Evolutionary conservation across 2,888 invertebrate species (phyloP).

Genomic region (Cryptus viduatorius): DNA sequence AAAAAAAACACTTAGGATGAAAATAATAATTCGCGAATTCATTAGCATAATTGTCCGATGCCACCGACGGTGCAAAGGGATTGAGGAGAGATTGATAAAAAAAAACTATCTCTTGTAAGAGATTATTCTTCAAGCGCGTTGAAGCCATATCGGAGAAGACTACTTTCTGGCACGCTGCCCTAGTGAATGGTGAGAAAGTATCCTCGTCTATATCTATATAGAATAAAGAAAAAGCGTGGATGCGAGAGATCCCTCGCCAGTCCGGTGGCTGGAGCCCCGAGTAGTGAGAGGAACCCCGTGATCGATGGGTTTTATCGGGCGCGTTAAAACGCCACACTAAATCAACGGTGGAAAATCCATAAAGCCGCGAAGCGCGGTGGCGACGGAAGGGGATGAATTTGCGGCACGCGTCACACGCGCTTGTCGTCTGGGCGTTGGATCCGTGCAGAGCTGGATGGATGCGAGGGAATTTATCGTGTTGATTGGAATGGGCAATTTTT

Average conservation of each 20-base stretch:
- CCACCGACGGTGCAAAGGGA: background rate
- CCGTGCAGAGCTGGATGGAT: background rate
- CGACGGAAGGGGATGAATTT: background rate
- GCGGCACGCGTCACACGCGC: conserved; percentile 11
- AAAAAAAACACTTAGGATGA: too few species aligned
- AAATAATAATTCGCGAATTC: too few species aligned
- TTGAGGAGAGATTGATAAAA: background rate
- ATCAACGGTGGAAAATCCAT: conserved; percentile 37
- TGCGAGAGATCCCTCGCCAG: background rate
- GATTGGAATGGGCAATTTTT: background rate
- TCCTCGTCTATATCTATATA: background rate
- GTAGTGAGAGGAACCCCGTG: conserved; percentile 4
- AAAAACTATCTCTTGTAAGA: background rate
- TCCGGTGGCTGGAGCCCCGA: background rate
- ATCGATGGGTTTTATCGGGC: conserved; percentile 35
- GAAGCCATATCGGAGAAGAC: background rate
- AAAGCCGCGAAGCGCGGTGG: background rate
- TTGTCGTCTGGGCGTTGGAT: conserved; percentile 6
- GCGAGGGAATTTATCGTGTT: background rate
- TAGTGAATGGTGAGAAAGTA: conserved; percentile 6
- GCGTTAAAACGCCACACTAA: conserved; percentile 40
- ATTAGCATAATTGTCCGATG: too few species aligned
- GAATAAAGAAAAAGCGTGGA: background rate
- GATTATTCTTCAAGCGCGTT: background rate
- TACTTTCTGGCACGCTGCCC: conserved; percentile 6